A percentile compares a stretch with the other conserved stretches of the same genome.
These are phyloP conservation scores for Scomber japonicus DNA, from an alignment of 2,113 vertebrate genomes.

Conservation along the genomic window DNA sequence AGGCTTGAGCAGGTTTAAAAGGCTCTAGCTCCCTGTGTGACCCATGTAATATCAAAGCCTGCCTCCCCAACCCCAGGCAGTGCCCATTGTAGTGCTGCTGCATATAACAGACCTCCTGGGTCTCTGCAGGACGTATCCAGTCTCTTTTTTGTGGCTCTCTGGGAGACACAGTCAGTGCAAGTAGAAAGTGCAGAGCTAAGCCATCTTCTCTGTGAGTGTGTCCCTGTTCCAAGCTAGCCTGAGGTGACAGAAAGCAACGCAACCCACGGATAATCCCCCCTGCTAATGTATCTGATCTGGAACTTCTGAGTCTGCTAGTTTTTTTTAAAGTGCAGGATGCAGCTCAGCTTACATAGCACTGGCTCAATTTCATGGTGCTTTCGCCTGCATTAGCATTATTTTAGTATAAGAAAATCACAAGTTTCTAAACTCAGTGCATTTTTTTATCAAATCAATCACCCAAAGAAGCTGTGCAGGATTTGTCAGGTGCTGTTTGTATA, in stretches of 20 bases:
- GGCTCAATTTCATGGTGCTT: neutral
- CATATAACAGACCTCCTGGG: constrained; percentile 85
- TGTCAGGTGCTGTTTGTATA: no score
- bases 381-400: neutral
- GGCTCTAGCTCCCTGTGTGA: constrained; percentile 80
- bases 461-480: no score
- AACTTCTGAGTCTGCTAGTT: constrained; percentile 72
- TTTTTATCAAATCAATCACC: no score
- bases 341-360: constrained; percentile 28
- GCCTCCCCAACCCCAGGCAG: constrained; percentile 82
- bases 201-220: constrained; percentile 51
- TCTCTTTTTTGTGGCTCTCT: constrained; percentile 75
- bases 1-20: constrained; percentile 74
- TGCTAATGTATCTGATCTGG: constrained; percentile 62
- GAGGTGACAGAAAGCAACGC: constrained; percentile 55
- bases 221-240: constrained; percentile 57
- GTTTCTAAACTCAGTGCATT: no score
- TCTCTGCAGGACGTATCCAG: constrained; percentile 81
- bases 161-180: constrained; percentile 37
- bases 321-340: constrained; percentile 21
- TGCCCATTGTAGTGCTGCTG: constrained; percentile 78
- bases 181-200: constrained; percentile 70
- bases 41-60: constrained; percentile 87
- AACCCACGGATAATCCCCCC: constrained; percentile 41
- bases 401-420: no score